Evolutionary conservation across 2,797 vertebrate genomes (phyloP).

Genomic region (Oreortyx pictus): DNA sequence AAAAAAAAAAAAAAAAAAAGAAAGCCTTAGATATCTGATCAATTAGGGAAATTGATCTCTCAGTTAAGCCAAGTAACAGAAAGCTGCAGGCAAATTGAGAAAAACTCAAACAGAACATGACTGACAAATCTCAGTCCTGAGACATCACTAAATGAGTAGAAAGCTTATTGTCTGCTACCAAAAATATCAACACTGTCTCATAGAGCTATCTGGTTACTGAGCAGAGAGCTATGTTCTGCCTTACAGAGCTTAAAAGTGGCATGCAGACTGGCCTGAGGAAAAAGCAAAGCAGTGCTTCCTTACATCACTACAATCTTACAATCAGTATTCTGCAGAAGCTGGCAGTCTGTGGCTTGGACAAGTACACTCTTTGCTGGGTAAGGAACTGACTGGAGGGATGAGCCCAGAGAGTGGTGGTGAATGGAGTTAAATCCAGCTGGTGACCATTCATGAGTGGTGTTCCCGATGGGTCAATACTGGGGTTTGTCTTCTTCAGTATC

Average conservation of each 20-base stretch:
- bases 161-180: background rate
- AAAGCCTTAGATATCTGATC: background rate
- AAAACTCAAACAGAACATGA: background rate
- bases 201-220: fast-evolving
- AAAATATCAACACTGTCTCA: background rate
- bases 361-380: too few relatives aligned
- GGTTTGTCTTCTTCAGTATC: too few relatives aligned
- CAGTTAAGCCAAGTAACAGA: background rate
- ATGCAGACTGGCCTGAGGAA: background rate
- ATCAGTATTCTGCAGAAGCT: too few relatives aligned
- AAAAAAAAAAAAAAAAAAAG: background rate
- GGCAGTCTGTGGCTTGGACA: too few relatives aligned
- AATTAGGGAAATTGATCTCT: background rate
- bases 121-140: background rate
- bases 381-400: too few relatives aligned
- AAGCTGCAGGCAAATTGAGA: background rate
- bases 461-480: too few relatives aligned
- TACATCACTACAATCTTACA: background rate
- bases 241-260: background rate
- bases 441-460: too few relatives aligned
- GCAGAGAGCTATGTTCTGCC: too few relatives aligned
- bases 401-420: too few relatives aligned
- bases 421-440: too few relatives aligned
- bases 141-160: background rate
- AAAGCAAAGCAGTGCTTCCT: background rate